These are phyloP conservation scores for Gonatopus flavifemur DNA, from an alignment of 1,140 invertebrate species.

Conservation along the genomic window DNA sequence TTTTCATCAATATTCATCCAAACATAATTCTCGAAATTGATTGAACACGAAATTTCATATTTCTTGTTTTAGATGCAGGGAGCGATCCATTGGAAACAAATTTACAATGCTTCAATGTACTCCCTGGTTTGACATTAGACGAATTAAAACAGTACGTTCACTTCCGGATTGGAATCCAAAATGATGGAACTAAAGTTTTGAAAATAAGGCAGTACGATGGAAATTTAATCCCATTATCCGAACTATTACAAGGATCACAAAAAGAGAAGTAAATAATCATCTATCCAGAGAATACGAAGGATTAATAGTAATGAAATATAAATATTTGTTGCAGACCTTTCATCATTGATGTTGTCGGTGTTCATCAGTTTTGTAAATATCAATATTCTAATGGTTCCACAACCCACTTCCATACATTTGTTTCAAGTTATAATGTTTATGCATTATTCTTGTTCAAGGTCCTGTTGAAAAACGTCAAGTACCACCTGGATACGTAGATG, in stretches of 20 bases:
- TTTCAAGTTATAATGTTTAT: conserved; percentile 2
- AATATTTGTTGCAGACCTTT: conserved; percentile 37
- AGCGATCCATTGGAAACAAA: conserved; percentile 27
- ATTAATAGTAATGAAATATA: conserved; percentile 8
- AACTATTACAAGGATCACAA: conserved; percentile 38
- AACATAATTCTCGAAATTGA: no score
- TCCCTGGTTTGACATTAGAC: conserved; percentile 33
- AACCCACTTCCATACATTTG: background rate
- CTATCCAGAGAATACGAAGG: conserved; percentile 6
- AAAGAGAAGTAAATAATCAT: conserved; percentile 35
- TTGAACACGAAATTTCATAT: no score
- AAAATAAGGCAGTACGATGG: conserved; percentile 46
- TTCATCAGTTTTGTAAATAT: conserved; percentile 50
- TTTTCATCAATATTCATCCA: no score
- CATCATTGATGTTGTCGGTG: conserved; percentile 42
- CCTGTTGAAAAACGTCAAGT: conserved; percentile 38
- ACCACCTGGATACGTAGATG: conserved; percentile 40
- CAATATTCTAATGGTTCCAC: conserved; percentile 1
- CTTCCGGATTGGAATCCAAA: conserved; percentile 34
- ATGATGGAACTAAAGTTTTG: conserved; percentile 38
- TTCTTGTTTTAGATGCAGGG: conserved; percentile 33
- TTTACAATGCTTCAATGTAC: conserved; percentile 33
- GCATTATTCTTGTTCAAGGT: conserved; percentile 30
- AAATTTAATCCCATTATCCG: conserved; percentile 44
- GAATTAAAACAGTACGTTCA: conserved; percentile 40